phyloP scores from a whole-genome alignment of 2,888 invertebrate species.

The Hirtodrosophila duncani region DNA sequence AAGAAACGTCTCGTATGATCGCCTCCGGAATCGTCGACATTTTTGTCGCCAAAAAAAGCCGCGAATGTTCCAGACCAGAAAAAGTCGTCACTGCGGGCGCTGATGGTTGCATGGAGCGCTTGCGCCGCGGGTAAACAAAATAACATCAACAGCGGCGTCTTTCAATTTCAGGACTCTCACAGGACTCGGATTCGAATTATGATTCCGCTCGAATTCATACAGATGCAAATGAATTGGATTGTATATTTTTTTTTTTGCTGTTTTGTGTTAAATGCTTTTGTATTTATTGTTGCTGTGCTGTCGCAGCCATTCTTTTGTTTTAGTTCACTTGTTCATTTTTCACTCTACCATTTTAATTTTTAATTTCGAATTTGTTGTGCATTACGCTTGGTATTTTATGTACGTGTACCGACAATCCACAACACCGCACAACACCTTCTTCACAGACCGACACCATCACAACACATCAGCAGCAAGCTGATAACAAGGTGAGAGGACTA shows the following conservation, averaged over 20 bases:
- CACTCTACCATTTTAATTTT: not conserved
- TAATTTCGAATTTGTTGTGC: too few species aligned
- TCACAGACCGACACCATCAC: too few species aligned
- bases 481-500: too few species aligned
- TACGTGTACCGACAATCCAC: too few species aligned
- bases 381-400: too few species aligned
- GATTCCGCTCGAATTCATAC: slow-evolving; percentile 3
- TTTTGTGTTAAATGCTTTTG: not conserved
- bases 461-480: too few species aligned
- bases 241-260: slow-evolving; percentile 3
- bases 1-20: too few species aligned
- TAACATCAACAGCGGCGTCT: too few species aligned
- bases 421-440: too few species aligned
- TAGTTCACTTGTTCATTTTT: slow-evolving; percentile 47
- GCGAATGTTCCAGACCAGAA: slow-evolving; percentile 1
- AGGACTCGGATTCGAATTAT: too few species aligned
- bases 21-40: too few species aligned
- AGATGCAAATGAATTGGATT: slow-evolving; percentile 3
- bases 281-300: slow-evolving; percentile 24
- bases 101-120: slow-evolving; percentile 23
- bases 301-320: slow-evolving; percentile 42
- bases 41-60: not conserved
- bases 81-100: slow-evolving; percentile 31
- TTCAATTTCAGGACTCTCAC: too few species aligned
- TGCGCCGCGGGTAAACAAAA: slow-evolving; percentile 20